Evolutionary conservation across 2,888 invertebrate species (phyloP).

Genomic region (Oligia strigilis): DNA sequence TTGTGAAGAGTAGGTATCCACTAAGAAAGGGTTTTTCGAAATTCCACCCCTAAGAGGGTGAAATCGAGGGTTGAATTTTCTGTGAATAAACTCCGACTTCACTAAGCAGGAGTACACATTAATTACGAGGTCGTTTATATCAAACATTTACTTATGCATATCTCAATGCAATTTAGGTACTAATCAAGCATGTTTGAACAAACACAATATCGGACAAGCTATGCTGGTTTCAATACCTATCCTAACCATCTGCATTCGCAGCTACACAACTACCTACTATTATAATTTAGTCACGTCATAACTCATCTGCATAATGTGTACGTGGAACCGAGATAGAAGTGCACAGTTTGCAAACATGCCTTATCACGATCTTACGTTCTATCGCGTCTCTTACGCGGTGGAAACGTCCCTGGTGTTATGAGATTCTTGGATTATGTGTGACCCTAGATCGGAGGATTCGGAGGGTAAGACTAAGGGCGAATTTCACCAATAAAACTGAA

Average conservation of each 20-base stretch:
- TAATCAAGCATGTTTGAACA: not conserved
- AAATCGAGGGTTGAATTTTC: too few species aligned
- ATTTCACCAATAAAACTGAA: not conserved
- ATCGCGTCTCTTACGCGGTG: slow-evolving; percentile 5
- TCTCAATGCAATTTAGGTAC: slow-evolving; percentile 4
- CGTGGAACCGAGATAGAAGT: slow-evolving; percentile 28
- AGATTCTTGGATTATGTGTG: not conserved
- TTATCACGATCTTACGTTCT: slow-evolving; percentile 69
- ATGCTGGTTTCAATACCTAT: slow-evolving; percentile 10
- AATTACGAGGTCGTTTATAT: not conserved
- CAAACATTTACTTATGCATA: not conserved
- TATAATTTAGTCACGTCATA: slow-evolving; percentile 41
- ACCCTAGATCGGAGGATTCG: not conserved
- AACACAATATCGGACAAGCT: slow-evolving; percentile 14
- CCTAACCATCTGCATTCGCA: slow-evolving; percentile 6
- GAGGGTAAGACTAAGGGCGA: not conserved
- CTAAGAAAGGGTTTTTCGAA: too few species aligned
- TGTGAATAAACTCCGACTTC: too few species aligned
- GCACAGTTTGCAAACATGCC: slow-evolving; percentile 70
- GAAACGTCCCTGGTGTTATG: not conserved
- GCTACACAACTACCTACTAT: slow-evolving; percentile 1
- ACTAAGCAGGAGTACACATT: not conserved
- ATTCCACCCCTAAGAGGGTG: too few species aligned
- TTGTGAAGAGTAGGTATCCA: too few species aligned
- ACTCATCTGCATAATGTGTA: slow-evolving; percentile 33